Evolutionary conservation across 2,888 invertebrate species (phyloP).

Genomic region (Drosophila anceps): DNA sequence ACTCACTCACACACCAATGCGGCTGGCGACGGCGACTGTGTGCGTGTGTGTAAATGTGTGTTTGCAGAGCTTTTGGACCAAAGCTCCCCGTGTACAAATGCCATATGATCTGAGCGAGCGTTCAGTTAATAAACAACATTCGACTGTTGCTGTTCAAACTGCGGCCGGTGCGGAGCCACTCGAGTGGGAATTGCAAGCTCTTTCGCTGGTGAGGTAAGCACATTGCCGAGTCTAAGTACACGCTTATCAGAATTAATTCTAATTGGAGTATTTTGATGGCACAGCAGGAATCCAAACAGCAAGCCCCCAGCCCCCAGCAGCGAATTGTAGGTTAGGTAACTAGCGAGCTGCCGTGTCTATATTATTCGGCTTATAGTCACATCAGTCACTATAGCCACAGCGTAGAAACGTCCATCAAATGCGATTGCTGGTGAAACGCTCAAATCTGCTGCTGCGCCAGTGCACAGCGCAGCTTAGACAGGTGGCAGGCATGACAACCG

Average conservation of each 20-base stretch:
- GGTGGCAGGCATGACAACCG: constrained; percentile 59
- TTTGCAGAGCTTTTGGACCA: constrained; percentile 44
- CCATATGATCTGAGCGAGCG: constrained; percentile 59
- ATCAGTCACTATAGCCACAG: constrained; percentile 4
- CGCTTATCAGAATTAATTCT: constrained; percentile 62
- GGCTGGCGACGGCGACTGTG: not conserved
- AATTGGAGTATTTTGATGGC: constrained; percentile 49
- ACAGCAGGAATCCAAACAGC: constrained; percentile 38
- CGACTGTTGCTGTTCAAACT: constrained; percentile 46
- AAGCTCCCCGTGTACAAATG: constrained; percentile 44
- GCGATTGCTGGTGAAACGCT: constrained; percentile 59
- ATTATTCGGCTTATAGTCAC: constrained; percentile 15
- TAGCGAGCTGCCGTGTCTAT: constrained; percentile 25
- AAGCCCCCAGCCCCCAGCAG: constrained; percentile 39
- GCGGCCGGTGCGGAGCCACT: not conserved
- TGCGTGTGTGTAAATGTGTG: not conserved
- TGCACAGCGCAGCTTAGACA: constrained; percentile 35
- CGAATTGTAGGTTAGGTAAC: constrained; percentile 56
- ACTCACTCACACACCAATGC: constrained; percentile 13
- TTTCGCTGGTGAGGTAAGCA: constrained; percentile 39
- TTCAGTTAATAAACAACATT: constrained; percentile 70
- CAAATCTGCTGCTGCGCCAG: constrained; percentile 46
- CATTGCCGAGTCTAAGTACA: constrained; percentile 21
- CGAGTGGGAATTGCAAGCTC: constrained; percentile 10
- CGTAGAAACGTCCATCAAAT: constrained; percentile 40